Conservation (phyloP, 2,888 invertebrate genomes). For the Sipha maydis region DNA sequence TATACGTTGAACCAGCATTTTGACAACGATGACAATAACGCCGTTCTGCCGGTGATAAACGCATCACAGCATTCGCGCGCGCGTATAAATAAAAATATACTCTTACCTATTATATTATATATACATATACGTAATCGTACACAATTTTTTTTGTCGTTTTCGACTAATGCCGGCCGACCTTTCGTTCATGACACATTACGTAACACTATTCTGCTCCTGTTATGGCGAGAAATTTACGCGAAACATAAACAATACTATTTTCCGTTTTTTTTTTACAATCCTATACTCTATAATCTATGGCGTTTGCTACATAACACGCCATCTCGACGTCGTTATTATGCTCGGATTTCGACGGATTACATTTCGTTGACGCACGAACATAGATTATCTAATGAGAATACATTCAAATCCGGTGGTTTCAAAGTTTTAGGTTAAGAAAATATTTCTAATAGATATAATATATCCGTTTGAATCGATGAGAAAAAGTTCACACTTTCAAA, state of each 20-base stretch:
- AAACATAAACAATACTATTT: neutral
- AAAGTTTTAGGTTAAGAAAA: no score
- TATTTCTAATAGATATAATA: no score
- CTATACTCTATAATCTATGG: no score
- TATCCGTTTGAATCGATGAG: no score
- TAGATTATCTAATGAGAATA: no score
- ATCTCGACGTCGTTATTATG: no score
- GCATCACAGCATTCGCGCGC: neutral
- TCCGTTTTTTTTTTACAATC: constrained; percentile 1
- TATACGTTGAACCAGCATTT: neutral
- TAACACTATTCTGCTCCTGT: neutral
- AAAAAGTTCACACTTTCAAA: no score
- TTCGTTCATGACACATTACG: neutral
- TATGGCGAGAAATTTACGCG: neutral
- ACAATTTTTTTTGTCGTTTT: neutral
- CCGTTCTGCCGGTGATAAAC: neutral
- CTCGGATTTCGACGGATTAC: no score
- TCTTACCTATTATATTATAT: neutral
- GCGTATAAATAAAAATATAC: neutral
- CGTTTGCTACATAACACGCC: neutral
- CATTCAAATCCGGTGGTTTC: no score
- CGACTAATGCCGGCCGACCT: constrained; percentile 12
- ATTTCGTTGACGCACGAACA: no score
- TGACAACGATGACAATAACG: neutral
- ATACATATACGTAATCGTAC: neutral